Evolutionary conservation across 2,113 vertebrate species (phyloP).

Genomic region (Syrmaticus mikado): DNA sequence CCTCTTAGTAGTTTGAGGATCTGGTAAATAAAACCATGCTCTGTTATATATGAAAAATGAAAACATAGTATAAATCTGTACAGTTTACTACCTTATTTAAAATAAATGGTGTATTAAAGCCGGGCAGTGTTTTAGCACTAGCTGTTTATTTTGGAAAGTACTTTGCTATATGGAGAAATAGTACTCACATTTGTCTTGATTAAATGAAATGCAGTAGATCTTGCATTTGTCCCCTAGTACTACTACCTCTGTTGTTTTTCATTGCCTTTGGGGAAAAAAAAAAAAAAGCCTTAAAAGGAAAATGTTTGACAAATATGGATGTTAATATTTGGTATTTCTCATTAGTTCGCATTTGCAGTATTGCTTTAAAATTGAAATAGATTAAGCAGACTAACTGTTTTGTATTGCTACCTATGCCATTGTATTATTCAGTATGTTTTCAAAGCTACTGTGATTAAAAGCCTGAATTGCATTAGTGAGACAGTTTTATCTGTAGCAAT

Average conservation of each 20-base stretch:
- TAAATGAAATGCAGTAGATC: background rate
- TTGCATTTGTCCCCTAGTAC: background rate
- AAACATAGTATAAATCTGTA: background rate
- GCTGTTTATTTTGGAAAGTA: background rate
- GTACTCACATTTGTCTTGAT: background rate
- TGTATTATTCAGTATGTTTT: background rate
- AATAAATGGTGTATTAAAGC: constrained; percentile 37
- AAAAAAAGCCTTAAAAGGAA: background rate
- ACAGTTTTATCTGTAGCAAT: background rate
- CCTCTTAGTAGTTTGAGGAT: background rate
- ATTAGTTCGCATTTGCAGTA: background rate
- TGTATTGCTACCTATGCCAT: background rate
- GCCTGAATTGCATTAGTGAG: background rate
- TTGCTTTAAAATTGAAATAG: background rate
- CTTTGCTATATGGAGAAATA: background rate
- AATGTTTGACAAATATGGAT: background rate
- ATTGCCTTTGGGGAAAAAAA: background rate
- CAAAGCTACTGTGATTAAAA: background rate
- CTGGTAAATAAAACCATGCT: background rate
- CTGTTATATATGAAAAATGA: background rate
- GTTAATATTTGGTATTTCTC: background rate
- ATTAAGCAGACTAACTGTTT: background rate
- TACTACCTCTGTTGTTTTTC: background rate
- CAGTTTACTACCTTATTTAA: background rate
- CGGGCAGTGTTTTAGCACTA: constrained; percentile 19